Conservation (phyloP, 1,140 invertebrate species). For the Lucilia cuprina region DNA sequence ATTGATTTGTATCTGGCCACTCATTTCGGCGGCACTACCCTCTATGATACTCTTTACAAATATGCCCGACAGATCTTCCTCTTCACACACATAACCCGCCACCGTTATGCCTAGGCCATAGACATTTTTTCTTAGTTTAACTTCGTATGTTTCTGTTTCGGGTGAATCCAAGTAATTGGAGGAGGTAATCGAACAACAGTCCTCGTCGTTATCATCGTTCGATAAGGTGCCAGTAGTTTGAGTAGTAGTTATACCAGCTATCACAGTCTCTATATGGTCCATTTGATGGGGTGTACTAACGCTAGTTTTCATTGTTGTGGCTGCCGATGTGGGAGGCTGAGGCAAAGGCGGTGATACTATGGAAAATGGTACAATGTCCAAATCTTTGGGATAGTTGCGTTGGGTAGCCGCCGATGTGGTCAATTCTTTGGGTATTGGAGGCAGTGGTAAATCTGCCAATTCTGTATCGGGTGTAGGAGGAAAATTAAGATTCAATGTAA, state of each 20-base stretch:
- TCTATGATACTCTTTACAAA: conserved; percentile 95
- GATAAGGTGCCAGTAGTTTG: conserved; percentile 35
- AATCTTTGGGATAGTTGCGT: conserved; percentile 47
- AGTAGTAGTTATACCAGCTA: conserved; percentile 45
- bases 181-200: conserved; percentile 48
- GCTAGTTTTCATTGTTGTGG: conserved; percentile 7
- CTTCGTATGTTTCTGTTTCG: conserved; percentile 69
- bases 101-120: conserved; percentile 74
- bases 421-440: conserved; percentile 49
- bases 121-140: conserved; percentile 71
- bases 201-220: conserved; percentile 43
- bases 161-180: conserved; percentile 58
- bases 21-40: conserved; percentile 87
- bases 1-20: conserved; percentile 87
- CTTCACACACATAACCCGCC: conserved; percentile 74
- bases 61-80: conserved; percentile 87
- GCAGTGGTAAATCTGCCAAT: conserved; percentile 57
- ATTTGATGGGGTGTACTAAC: conserved; percentile 18
- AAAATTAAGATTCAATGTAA: conserved; percentile 8
- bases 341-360: conserved; percentile 50
- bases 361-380: conserved; percentile 59
- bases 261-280: conserved; percentile 54
- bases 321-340: not conserved
- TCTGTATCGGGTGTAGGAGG: conserved; percentile 48
- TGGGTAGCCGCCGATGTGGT: conserved; percentile 37